These are phyloP conservation scores for Cacatua alba DNA, from an alignment of 2,113 vertebrate species.

Conservation along the genomic window DNA sequence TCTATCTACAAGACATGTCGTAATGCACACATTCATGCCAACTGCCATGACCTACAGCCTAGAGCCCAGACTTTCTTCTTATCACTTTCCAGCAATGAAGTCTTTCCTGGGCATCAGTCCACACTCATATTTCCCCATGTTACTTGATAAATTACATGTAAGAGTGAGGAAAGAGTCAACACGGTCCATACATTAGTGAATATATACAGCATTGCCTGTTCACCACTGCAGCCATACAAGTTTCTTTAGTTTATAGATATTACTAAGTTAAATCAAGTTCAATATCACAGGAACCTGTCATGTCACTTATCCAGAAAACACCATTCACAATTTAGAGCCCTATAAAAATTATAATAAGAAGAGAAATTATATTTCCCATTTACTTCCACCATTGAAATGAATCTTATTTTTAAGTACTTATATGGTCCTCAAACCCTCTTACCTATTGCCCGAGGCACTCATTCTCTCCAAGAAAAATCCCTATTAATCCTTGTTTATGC, in stretches of 20 bases:
- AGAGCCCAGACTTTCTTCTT: neutral
- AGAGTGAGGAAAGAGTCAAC: neutral
- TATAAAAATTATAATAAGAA: slow-evolving; percentile 41
- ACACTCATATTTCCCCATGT: neutral
- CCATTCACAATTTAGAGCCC: slow-evolving; percentile 16
- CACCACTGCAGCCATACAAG: neutral
- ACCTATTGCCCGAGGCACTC: neutral
- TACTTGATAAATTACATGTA: neutral
- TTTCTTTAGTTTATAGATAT: neutral
- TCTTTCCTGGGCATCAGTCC: neutral
- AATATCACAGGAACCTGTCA: neutral
- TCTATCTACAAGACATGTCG: neutral
- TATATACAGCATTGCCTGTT: neutral
- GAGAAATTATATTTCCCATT: slow-evolving; percentile 10
- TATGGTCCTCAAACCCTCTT: neutral
- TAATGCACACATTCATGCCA: neutral
- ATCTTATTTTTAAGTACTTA: slow-evolving; percentile 25
- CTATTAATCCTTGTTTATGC: slow-evolving; percentile 24
- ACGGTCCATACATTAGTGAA: neutral
- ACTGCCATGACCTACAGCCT: neutral
- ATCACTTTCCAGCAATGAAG: neutral
- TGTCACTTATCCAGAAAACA: slow-evolving; percentile 5
- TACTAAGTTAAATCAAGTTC: neutral
- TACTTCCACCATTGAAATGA: neutral
- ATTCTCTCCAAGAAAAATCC: neutral